Conservation (phyloP, 2,888 invertebrate genomes). For the Scaptomyza tumidula region DNA sequence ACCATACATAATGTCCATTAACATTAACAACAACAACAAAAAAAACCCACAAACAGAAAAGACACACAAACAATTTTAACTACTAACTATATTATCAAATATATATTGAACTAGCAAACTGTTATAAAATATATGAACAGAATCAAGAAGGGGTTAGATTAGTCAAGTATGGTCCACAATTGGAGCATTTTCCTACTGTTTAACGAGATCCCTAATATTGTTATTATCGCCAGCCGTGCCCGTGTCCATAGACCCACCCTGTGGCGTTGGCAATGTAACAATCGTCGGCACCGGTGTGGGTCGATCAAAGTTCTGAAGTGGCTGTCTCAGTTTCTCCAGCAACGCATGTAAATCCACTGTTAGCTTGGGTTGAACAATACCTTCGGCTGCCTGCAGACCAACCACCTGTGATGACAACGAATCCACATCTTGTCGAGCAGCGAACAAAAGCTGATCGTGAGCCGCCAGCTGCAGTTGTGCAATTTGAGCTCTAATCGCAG, state of each 20-base stretch:
- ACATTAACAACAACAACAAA: slow-evolving; percentile 18
- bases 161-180: not conserved
- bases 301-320: slow-evolving; percentile 69
- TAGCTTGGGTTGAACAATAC: slow-evolving; percentile 77
- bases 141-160: not conserved
- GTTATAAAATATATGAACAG: slow-evolving; percentile 24
- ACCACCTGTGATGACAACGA: slow-evolving; percentile 84
- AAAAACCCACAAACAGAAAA: slow-evolving; percentile 31
- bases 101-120: slow-evolving; percentile 8
- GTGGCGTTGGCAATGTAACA: slow-evolving; percentile 35
- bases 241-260: not conserved
- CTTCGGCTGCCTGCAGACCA: slow-evolving; percentile 83
- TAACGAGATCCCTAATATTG: not conserved
- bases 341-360: slow-evolving; percentile 77
- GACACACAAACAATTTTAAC: slow-evolving; percentile 12
- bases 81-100: slow-evolving; percentile 6
- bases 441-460: slow-evolving; percentile 84
- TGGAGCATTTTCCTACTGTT: not conserved
- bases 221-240: not conserved
- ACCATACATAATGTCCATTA: slow-evolving; percentile 14
- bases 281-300: slow-evolving; percentile 82
- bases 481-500: slow-evolving; percentile 84
- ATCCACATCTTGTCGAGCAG: slow-evolving; percentile 84
- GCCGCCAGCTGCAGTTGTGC: slow-evolving; percentile 84
- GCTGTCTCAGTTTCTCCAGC: slow-evolving; percentile 78